These are phyloP conservation scores for Mustela nigripes DNA, from an alignment of 2,113 vertebrate species.

Conservation along the genomic window DNA sequence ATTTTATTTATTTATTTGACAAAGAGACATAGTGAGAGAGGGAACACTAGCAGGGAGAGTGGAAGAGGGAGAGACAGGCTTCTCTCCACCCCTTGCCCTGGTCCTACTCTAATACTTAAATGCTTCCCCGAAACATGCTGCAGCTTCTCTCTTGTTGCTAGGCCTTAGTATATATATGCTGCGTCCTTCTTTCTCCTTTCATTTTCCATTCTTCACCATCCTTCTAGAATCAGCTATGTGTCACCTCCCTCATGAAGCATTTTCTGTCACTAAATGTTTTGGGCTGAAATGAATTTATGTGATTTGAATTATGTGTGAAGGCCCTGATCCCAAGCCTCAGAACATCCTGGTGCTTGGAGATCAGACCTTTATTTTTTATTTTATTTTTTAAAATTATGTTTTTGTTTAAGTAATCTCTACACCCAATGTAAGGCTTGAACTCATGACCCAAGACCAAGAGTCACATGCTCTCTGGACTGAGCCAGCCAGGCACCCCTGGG, in stretches of 20 bases:
- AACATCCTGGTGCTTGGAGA: background rate
- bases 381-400: background rate
- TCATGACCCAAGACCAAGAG: background rate
- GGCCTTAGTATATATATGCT: background rate
- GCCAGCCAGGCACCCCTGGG: background rate
- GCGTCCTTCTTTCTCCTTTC: background rate
- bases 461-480: background rate
- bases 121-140: background rate
- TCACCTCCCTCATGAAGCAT: background rate
- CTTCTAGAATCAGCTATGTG: background rate
- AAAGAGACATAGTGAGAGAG: too few relatives aligned
- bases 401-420: background rate
- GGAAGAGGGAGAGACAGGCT: background rate
- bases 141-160: background rate
- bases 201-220: background rate
- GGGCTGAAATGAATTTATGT: background rate
- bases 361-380: background rate
- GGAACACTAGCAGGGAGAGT: too few relatives aligned
- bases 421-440: background rate
- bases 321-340: background rate
- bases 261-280: background rate
- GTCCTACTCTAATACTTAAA: background rate
- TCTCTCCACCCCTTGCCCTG: background rate
- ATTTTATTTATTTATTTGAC: too few relatives aligned
- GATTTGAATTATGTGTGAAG: background rate